Evolutionary conservation across 2,888 invertebrate species (phyloP).

Genomic region (Acholoe squamosa): DNA sequence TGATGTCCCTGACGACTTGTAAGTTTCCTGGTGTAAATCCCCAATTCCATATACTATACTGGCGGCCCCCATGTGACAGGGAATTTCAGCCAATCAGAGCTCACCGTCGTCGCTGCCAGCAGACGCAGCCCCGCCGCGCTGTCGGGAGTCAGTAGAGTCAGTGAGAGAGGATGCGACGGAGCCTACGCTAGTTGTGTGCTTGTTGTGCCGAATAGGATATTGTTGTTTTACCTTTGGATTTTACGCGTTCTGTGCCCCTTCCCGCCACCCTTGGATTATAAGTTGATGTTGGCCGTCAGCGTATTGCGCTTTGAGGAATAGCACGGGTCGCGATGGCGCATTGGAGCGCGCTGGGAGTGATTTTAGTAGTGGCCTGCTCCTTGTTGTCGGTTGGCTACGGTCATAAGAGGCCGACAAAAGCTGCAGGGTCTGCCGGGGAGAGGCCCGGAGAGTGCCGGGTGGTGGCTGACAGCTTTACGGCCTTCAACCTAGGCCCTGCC

Average conservation of each 20-base stretch:
- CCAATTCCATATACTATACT: conserved; percentile 43
- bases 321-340: neutral
- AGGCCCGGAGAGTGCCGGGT: conserved; percentile 20
- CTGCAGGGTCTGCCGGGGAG: neutral
- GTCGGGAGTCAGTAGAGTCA: neutral
- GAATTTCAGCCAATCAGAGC: conserved; percentile 16
- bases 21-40: conserved; percentile 27
- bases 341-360: conserved; percentile 2
- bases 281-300: neutral
- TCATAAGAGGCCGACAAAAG: neutral
- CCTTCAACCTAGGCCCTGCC: conserved; percentile 45
- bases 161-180: neutral
- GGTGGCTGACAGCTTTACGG: conserved; percentile 52
- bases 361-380: neutral
- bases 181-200: neutral
- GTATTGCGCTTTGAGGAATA: neutral
- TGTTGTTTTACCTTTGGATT: neutral
- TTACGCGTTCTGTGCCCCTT: neutral
- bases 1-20: too few species aligned
- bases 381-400: neutral
- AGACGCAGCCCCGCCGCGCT: neutral
- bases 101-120: neutral
- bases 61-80: neutral
- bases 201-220: neutral
- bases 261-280: conserved; percentile 33